Evolutionary conservation across 2,888 invertebrate species (phyloP).

Genomic region (Teleogryllus oceanicus): DNA sequence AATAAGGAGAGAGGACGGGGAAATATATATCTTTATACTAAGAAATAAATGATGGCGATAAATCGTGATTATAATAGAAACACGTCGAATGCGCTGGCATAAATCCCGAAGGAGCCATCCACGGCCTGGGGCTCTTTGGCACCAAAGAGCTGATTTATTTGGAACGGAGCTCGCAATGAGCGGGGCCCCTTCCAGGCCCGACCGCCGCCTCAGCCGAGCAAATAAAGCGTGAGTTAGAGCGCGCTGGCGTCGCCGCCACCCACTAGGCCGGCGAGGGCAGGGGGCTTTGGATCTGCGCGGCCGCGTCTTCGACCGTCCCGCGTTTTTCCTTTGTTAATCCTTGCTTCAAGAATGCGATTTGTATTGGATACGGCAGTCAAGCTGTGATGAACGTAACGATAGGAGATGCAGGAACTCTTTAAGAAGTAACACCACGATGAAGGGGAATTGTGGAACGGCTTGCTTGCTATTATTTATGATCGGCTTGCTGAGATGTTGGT

Average conservation of each 20-base stretch:
- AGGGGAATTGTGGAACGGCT: too few relatives aligned
- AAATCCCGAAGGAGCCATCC: slow-evolving; percentile 6
- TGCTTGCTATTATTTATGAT: too few relatives aligned
- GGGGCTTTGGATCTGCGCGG: not conserved
- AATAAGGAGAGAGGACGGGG: not conserved
- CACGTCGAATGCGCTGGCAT: not conserved
- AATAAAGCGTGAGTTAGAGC: not conserved
- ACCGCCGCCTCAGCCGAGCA: not conserved
- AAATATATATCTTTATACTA: not conserved
- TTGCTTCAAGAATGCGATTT: too few relatives aligned
- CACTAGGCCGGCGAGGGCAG: not conserved
- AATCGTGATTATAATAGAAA: slow-evolving; percentile 18
- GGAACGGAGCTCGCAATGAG: not conserved
- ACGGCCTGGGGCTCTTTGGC: not conserved
- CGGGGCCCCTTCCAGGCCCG: too few relatives aligned
- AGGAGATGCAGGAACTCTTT: too few relatives aligned
- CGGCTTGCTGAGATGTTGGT: too few relatives aligned
- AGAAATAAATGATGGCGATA: not conserved
- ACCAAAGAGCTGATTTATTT: slow-evolving; percentile 2
- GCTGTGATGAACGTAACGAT: too few relatives aligned
- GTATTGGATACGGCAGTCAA: too few relatives aligned
- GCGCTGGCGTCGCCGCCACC: not conserved
- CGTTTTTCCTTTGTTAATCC: too few relatives aligned
- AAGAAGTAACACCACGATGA: too few relatives aligned
- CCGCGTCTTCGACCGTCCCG: too few relatives aligned